These are phyloP conservation scores for Anser cygnoides DNA, from an alignment of 2,113 vertebrate species.

Conservation along the genomic window DNA sequence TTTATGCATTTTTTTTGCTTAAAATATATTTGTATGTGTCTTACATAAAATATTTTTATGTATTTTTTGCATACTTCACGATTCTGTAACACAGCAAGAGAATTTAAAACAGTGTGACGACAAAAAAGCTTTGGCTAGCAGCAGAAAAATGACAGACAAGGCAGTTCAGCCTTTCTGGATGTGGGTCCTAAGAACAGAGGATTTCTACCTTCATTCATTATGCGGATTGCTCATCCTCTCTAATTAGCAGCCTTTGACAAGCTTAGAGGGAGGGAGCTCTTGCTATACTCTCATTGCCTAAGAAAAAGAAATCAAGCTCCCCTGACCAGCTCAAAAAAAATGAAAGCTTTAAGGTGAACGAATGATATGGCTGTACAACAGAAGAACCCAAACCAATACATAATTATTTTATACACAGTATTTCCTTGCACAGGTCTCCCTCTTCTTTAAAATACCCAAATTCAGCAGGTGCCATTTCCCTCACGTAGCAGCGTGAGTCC, in stretches of 20 bases:
- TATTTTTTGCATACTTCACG: neutral
- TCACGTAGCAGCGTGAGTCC: fast-evolving
- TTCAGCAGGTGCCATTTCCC: neutral
- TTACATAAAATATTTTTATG: neutral
- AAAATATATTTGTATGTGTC: neutral
- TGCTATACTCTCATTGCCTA: neutral
- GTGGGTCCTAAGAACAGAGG: neutral
- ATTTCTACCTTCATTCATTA: neutral
- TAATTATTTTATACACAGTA: neutral
- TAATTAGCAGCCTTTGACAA: slow-evolving; percentile 8
- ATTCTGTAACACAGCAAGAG: neutral
- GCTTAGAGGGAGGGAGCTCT: neutral
- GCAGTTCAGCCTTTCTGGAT: neutral
- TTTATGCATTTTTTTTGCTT: neutral
- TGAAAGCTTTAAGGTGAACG: neutral
- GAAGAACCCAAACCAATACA: neutral
- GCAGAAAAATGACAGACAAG: neutral
- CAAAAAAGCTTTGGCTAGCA: neutral
- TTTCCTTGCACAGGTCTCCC: neutral
- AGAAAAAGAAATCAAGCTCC: neutral
- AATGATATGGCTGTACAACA: neutral
- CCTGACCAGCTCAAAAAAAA: neutral
- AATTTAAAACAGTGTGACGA: neutral
- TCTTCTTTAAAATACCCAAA: neutral
- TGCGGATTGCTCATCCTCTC: neutral